Evolutionary conservation across 2,888 invertebrate species (phyloP).

Genomic region (Nipponacmea schrenckii): DNA sequence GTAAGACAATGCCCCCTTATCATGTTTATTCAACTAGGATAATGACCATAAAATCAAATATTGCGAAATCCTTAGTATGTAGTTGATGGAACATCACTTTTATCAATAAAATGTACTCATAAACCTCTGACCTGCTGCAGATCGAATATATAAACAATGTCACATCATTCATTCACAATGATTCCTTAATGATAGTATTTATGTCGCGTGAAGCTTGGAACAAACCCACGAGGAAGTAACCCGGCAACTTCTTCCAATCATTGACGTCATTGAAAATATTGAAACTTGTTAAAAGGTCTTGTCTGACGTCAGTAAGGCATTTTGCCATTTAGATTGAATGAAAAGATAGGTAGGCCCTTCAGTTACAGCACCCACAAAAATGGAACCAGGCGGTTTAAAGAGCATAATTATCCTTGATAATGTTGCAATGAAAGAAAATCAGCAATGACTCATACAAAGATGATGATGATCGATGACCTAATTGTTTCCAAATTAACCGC

Average conservation of each 20-base stretch:
- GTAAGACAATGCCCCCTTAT: no score
- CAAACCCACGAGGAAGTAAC: constrained; percentile 2
- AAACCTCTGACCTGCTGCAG: background rate
- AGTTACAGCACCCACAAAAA: constrained; percentile 3
- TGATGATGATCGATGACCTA: no score
- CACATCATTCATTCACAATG: constrained; percentile 7
- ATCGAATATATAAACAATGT: constrained; percentile 2
- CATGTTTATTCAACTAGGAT: no score
- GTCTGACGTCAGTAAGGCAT: constrained; percentile 8
- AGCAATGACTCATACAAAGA: no score
- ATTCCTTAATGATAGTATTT: constrained; percentile 7
- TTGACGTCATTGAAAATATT: constrained; percentile 7
- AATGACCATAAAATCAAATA: no score
- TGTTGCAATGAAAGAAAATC: no score
- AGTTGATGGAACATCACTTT: no score
- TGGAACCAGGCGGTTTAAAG: no score
- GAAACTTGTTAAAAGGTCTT: constrained; percentile 7
- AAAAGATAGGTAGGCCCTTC: constrained; percentile 3
- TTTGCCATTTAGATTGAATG: constrained; percentile 4
- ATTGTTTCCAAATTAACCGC: no score
- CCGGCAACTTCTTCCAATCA: background rate
- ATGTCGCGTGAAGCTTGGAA: constrained; percentile 2
- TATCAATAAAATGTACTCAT: no score
- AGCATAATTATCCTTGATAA: no score
- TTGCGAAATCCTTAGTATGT: no score